Base-by-base conservation (phyloP, 2,113 vertebrate genomes). In the Nothobranchius furzeri region DNA sequence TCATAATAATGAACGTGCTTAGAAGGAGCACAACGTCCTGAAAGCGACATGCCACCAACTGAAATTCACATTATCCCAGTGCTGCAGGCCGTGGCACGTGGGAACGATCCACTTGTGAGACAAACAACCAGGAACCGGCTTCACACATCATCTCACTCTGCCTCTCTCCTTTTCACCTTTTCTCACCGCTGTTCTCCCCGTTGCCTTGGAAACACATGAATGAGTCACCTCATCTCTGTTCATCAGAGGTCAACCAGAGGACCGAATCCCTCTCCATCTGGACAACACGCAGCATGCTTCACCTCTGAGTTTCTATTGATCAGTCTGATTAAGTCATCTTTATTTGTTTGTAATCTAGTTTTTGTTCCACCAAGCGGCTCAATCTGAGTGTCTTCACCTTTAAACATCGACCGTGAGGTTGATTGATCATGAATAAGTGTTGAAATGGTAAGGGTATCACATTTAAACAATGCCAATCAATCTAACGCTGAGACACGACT, bases 181-280 rank as follows among this genome's bases (percentile, higher is more conserved):
- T 12, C 66, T 68, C 6, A 14, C n/a, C 17, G 35, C 10, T 63
- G 64, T 53, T 43, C 64, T 78, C 65, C 43, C 76, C 1, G 71
- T 90, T 88, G 71, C 87, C 80, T 6, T 83, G 85, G 83, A 82
- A 86, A 89, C 85, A 14, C 60, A 52, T 9, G 64, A 57, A 40
- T 81, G 83, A 81, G 66, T 86, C 83, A 81, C 49, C 40, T 20
- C 37, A 6, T 25, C 59, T 42, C 17, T 12, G 30, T 14, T 35
- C 43, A 7, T 43, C 51, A 7, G 15, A 7, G n/a, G 48, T 56
- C 64, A 17, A 35, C 59, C 66, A 37, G 51, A 48, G 73, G 87
- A 84, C 78, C 43, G 12, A 11, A 12, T 45, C 43, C 8, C 0
- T 45, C 37, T 43, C 51, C 47, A 47, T 45, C 67, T 55, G 43